A percentile compares a stretch with the other conserved stretches of the same genome.
These are phyloP conservation scores for Lasioglossum villosulum DNA, from an alignment of 2,888 invertebrate genomes.

Conservation along the genomic window DNA sequence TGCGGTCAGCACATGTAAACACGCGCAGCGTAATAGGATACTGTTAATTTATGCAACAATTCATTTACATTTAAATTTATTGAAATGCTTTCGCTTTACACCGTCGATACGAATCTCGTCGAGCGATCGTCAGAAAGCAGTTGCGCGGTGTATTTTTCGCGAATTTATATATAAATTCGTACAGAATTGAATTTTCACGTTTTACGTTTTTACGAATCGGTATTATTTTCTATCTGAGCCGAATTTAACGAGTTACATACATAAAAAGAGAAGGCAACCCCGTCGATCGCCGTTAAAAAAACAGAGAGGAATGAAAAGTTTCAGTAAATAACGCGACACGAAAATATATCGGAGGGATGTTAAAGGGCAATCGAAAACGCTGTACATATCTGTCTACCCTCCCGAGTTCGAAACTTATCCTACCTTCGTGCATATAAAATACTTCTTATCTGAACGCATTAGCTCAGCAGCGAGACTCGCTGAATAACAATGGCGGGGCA, in stretches of 20 bases:
- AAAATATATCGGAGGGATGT: constrained; percentile 41
- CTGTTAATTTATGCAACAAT: neutral
- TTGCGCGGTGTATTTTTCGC: neutral
- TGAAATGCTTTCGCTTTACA: neutral
- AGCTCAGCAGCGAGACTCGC: constrained; percentile 69
- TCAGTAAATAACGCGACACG: constrained; percentile 7
- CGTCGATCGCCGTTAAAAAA: neutral
- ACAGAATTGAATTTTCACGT: neutral
- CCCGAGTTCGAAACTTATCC: constrained; percentile 62
- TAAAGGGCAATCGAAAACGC: constrained; percentile 68
- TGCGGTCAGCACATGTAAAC: neutral
- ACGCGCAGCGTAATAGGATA: neutral
- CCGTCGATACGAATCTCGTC: neutral
- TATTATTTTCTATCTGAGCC: neutral
- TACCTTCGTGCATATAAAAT: constrained; percentile 70
- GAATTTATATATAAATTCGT: neutral
- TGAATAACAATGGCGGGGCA: constrained; percentile 74
- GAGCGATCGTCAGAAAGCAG: neutral
- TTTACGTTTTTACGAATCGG: neutral
- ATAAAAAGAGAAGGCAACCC: neutral
- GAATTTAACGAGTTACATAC: neutral
- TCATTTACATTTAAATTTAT: neutral
- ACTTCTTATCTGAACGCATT: constrained; percentile 72
- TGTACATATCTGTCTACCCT: constrained; percentile 50
- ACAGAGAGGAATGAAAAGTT: neutral